A percentile compares a stretch with the other conserved stretches of the same genome.
These are phyloP conservation scores for Tolmerus cingulatus DNA, from an alignment of 2,888 invertebrate species.

Conservation along the genomic window DNA sequence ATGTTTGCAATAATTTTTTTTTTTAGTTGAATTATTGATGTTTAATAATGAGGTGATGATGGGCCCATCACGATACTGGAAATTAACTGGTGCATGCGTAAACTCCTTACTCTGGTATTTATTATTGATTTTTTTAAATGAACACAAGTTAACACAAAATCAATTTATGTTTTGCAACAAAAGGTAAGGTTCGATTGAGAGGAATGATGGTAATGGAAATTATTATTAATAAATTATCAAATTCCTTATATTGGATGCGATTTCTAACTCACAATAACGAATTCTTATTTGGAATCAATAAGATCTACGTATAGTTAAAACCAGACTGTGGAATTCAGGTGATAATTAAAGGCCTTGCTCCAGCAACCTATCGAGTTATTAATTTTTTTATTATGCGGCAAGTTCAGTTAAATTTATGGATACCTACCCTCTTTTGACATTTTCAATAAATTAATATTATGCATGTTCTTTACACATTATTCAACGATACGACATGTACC, in stretches of 20 bases:
- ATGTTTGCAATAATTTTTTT: neutral
- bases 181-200: neutral
- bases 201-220: neutral
- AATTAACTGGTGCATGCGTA: neutral
- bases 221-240: neutral
- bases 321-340: no score
- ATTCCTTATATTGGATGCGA: neutral
- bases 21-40: slow-evolving; percentile 12
- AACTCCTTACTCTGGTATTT: neutral
- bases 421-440: no score
- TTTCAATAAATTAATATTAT: no score
- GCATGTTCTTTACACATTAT: no score
- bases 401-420: no score
- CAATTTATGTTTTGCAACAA: neutral
- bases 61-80: neutral
- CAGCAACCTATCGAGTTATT: no score
- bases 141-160: neutral
- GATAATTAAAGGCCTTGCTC: no score
- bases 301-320: neutral
- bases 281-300: neutral
- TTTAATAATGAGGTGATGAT: neutral
- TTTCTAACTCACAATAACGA: neutral
- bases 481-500: no score
- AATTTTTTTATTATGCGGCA: no score
- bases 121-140: neutral